Evolutionary conservation across 1,140 invertebrate species (phyloP).

Genomic region (Bombyx mandarina): DNA sequence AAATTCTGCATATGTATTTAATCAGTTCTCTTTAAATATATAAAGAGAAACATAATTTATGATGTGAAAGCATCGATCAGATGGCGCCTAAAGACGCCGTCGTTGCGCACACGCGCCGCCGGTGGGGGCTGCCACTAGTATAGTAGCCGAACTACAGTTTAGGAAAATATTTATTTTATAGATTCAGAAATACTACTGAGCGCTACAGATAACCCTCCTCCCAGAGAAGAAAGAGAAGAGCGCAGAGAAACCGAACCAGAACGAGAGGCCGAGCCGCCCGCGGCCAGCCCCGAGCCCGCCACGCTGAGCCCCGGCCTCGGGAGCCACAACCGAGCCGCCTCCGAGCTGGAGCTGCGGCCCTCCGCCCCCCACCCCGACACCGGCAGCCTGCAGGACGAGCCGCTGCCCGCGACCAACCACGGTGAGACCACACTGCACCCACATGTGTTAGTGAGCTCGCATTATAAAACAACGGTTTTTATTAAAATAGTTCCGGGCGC

Average conservation of each 20-base stretch:
- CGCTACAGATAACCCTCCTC: not conserved
- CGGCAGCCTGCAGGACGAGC: constrained; percentile 43
- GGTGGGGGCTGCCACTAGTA: too few species aligned
- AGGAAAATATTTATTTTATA: constrained; percentile 8
- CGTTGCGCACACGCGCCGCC: too few species aligned
- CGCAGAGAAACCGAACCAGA: not conserved
- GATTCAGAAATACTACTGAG: constrained; percentile 39
- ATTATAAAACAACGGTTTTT: too few species aligned
- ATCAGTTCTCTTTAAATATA: too few species aligned
- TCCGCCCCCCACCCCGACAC: constrained; percentile 20
- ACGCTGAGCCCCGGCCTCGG: constrained; percentile 10
- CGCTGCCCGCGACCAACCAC: constrained; percentile 8
- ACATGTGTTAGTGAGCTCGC: too few species aligned
- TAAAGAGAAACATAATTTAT: too few species aligned
- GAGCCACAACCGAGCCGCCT: constrained; percentile 25
- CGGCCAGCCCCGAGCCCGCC: constrained; percentile 4
- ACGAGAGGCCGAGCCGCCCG: not conserved
- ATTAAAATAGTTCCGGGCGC: not conserved
- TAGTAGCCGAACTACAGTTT: too few species aligned
- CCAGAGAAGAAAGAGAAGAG: not conserved
- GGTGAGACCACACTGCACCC: not conserved
- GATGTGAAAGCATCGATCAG: too few species aligned
- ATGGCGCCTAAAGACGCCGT: too few species aligned
- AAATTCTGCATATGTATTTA: too few species aligned
- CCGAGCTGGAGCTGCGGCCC: constrained; percentile 37